These are phyloP conservation scores for Danio kyathit DNA, from an alignment of 2,797 vertebrate genomes.

Conservation along the genomic window DNA sequence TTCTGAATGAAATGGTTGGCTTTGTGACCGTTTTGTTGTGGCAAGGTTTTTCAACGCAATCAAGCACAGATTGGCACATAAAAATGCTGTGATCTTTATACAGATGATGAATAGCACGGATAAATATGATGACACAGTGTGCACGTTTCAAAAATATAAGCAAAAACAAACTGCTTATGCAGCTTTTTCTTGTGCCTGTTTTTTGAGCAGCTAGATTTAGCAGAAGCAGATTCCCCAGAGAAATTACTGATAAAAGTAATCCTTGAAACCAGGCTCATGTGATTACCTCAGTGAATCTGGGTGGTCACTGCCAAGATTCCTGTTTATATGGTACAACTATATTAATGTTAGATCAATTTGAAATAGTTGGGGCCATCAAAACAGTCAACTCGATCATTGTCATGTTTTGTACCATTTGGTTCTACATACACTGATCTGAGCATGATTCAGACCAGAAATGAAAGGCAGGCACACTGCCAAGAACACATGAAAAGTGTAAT, in stretches of 20 bases:
- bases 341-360: not conserved
- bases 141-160: not conserved
- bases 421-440: too few relatives aligned
- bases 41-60: constrained; percentile 27
- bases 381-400: too few relatives aligned
- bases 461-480: too few relatives aligned
- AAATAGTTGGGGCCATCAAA: not conserved
- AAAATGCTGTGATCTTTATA: not conserved
- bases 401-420: too few relatives aligned
- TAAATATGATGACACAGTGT: not conserved
- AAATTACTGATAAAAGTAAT: not conserved
- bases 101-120: constrained; percentile 9
- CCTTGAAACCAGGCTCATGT: not conserved
- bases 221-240: constrained; percentile 15
- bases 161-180: not conserved
- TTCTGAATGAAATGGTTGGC: constrained; percentile 42
- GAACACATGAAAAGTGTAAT: too few relatives aligned
- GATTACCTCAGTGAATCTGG: not conserved
- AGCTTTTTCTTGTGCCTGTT: not conserved
- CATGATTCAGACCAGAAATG: too few relatives aligned
- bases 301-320: not conserved
- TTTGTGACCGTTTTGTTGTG: constrained; percentile 30
- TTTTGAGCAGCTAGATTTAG: not conserved
- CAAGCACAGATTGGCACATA: not conserved
- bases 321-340: not conserved